Base-by-base conservation (phyloP, 2,797 vertebrate species). In the Chromis chromis region DNA sequence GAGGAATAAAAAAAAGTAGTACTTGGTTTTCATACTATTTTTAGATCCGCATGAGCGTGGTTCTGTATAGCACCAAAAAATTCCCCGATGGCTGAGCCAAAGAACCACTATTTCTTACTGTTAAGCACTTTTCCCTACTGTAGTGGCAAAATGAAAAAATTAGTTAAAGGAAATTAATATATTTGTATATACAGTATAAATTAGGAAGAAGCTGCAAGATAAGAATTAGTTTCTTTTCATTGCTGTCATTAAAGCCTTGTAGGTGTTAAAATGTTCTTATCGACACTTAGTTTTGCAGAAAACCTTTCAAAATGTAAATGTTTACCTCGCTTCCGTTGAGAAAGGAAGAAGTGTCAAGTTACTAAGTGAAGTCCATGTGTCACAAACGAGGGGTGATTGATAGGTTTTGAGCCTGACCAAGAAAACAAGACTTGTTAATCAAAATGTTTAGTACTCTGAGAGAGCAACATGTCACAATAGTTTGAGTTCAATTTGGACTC, bases 1-100 rank as follows among this genome's bases (percentile, higher is more conserved):
- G 50, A 73, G n/a, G 24, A 79, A 54, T n/a, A 42, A 13, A 59
- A 31, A 50, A 54, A 59, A 27, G 42, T 39, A 46, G 6, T 25
- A 44, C 6, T n/a, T 33, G 12, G 33, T 71, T 65, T 73, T 60
- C 6, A 58, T n/a, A 19, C 42, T 44, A 21, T 46, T 52, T 49
- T 61, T 46, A 52, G 25, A 63, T 76, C 50, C 46, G 48, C 17
- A 19, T 54, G 13, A 65, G 28, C 1, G 54, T 82, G 77, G 78
- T 79, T 84, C 55, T 71, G 48, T 67, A 68, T 27, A 67, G 60
- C 58, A 78, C 64, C 75, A 67, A 79, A 85, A 63, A 36, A 68
- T 80, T 70, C 62, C 24, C 46, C 55, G 33, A 49, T 65, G 53
- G 48, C 65, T 73, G 59, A 85, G 68, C 88, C 84, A 88, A 87